phyloP scores from a whole-genome alignment of 2,888 invertebrate species.

The Leucozona laternaria region DNA sequence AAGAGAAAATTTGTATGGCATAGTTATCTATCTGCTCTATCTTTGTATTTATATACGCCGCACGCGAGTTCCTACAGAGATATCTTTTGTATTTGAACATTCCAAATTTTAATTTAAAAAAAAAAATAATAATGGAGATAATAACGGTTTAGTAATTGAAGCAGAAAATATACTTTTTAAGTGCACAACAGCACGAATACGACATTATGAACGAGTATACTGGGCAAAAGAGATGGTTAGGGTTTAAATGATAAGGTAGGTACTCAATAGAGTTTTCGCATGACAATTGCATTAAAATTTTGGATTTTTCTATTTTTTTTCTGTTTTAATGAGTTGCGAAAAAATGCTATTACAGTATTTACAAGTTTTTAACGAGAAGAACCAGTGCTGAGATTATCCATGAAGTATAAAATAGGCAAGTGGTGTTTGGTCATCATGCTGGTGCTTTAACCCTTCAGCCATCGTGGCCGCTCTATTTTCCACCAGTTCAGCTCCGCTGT shows the following conservation, averaged over 20 bases:
- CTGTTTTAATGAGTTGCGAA: neutral
- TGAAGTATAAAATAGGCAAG: neutral
- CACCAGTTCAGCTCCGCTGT: no score
- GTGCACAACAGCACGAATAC: constrained; percentile 49
- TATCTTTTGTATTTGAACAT: constrained; percentile 29
- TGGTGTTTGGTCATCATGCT: no score
- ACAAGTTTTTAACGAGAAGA: neutral
- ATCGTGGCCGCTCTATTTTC: no score
- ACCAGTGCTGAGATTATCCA: neutral
- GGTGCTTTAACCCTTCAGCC: no score
- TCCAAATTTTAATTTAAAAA: neutral
- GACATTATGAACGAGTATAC: neutral
- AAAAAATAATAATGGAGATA: constrained; percentile 8
- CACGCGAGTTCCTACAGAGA: constrained; percentile 33
- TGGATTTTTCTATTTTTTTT: constrained; percentile 31
- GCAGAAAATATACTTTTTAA: constrained; percentile 29
- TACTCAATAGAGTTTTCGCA: constrained; percentile 36
- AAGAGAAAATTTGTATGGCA: constrained; percentile 49
- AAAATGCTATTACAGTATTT: neutral
- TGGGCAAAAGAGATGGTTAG: neutral
- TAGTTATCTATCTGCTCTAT: constrained; percentile 44
- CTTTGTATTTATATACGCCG: constrained; percentile 30
- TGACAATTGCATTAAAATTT: constrained; percentile 43
- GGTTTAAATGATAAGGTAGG: neutral
- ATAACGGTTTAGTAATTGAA: constrained; percentile 11